Base-by-base conservation (phyloP, 2,888 invertebrate genomes). In the Eristalis tenax region DNA sequence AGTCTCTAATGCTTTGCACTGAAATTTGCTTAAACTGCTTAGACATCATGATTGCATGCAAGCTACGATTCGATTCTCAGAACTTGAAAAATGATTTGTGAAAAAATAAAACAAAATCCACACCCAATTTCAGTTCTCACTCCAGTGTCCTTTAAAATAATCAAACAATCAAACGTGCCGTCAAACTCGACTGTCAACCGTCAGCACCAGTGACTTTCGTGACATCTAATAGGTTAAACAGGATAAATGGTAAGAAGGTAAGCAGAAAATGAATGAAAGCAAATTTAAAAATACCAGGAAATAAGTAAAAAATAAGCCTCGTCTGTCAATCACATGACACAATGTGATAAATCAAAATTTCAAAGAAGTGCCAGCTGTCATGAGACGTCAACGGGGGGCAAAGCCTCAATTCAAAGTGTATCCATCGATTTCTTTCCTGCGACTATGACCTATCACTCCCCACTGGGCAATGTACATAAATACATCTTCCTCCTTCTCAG, bases 351-450 rank as follows among this genome's bases (percentile, higher is more conserved):
- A 71, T 63, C 61, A 71, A 43, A 61, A 43, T 63, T 71, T n/a
- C 28, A 23, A 18, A 71, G 18, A 50, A 71, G 10, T 28, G 61
- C 40, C 71, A 71, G 71, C 40, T 63, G 71, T 71, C 71, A 71
- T 71, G 61, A 63, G 61, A 18, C 22, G 59, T 35, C 28, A 23
- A 1, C 13, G 59, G 13, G 26, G 15, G 26, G 23, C 22, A 22
- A 57, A 22, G 22, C 57, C 15, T 57, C 15, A 23, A 57, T 23
- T 23, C 57, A 23, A 13, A 23, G 57, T 5, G 23, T 8, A 23
- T 13, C 57, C 57, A 15, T 15, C 13, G 26, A 59, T 59, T 59
- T 59, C 11, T 15, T 26, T 11, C 13, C 4, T 15, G 18, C 18
- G 18, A n/a, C 8, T 50, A 8, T 50, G 50, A 50, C 50, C 50